Evolutionary conservation across 1,140 invertebrate species (phyloP).

Genomic region (Drosophila burlai): DNA sequence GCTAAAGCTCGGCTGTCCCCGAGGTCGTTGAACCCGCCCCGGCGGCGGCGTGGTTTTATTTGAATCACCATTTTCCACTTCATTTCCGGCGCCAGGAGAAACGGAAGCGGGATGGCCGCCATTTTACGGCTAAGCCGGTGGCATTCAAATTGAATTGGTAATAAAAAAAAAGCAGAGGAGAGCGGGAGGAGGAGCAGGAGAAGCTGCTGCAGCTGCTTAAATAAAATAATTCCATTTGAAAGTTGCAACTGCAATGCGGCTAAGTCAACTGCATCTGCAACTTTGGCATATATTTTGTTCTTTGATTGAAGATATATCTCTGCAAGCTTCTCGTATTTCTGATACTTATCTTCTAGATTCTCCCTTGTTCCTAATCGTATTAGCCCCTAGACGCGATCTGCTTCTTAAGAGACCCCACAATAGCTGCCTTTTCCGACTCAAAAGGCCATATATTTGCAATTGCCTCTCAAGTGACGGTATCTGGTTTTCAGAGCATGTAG

Average conservation of each 20-base stretch:
- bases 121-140: conserved; percentile 33
- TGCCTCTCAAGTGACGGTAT: background rate
- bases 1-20: conserved; percentile 16
- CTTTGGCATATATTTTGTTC: background rate
- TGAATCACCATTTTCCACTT: conserved; percentile 46
- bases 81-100: conserved; percentile 46
- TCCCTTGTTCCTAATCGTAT: background rate
- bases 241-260: conserved; percentile 14
- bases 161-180: conserved; percentile 14
- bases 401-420: background rate
- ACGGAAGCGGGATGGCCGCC: conserved; percentile 10
- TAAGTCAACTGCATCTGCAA: too few relatives aligned
- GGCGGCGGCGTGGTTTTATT: background rate
- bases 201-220: conserved; percentile 49
- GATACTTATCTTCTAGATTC: too few relatives aligned
- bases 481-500: conserved; percentile 14
- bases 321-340: too few relatives aligned
- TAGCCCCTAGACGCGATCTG: background rate
- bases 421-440: background rate
- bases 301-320: background rate
- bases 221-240: conserved; percentile 40
- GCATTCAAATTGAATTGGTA: conserved; percentile 62
- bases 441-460: background rate
- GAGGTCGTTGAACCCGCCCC: conserved; percentile 47
- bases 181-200: background rate